A percentile compares a stretch with the other conserved stretches of the same genome.
These are phyloP conservation scores for human DNA, from an alignment of 2,113 vertebrate species.

Conservation along the genomic window GRCh38 chr5:14949001-14949500, in stretches of 20 bases:
- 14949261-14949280: neutral
- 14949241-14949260: neutral
- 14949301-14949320: neutral
- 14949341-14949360: neutral
- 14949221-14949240: too few species aligned
- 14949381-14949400: neutral
- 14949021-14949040: too few species aligned
- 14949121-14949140: too few species aligned
- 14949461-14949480: neutral
- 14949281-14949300: conserved; percentile 2
- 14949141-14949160: too few species aligned
- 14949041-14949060: too few species aligned
- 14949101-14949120: too few species aligned
- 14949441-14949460: neutral
- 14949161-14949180: too few species aligned
- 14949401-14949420: neutral
- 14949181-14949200: too few species aligned
- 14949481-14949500: neutral
- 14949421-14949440: neutral
- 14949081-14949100: too few species aligned
- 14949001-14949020: too few species aligned
- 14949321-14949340: neutral
- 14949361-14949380: neutral
- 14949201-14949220: too few species aligned
- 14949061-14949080: too few species aligned